A percentile compares a stretch with the other conserved stretches of the same genome.
Conservation (phyloP, 1,140 invertebrate genomes). For the Aleiodes sp. region DNA sequence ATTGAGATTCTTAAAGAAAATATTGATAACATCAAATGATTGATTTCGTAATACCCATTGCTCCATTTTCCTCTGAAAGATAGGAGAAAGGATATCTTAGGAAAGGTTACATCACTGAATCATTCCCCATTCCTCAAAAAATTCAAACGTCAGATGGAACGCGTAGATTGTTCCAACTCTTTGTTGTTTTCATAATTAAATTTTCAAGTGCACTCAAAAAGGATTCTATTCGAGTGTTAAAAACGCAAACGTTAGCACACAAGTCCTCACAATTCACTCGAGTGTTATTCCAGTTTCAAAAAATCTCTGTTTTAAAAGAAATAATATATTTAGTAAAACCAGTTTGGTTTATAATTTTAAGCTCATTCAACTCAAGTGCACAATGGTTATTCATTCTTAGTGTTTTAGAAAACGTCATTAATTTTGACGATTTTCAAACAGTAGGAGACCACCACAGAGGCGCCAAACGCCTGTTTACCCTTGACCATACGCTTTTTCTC, state of each 20-base stretch:
- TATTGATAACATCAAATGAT: no score
- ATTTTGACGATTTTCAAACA: neutral
- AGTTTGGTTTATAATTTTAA: neutral
- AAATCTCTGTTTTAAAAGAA: neutral
- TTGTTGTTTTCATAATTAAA: neutral
- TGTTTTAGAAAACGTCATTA: constrained; percentile 1
- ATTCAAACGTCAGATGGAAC: no score
- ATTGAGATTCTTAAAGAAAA: no score
- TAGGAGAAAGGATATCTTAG: no score
- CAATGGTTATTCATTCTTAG: neutral
- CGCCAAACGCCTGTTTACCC: neutral
- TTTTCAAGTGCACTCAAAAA: neutral
- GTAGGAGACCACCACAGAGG: neutral
- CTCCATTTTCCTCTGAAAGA: no score
- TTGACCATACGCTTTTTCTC: neutral
- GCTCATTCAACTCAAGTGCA: neutral
- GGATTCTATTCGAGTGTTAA: neutral
- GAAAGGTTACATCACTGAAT: no score
- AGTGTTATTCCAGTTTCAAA: neutral
- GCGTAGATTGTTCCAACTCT: no score
- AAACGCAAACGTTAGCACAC: neutral
- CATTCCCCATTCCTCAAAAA: no score
- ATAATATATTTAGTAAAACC: no score
- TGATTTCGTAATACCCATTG: no score
- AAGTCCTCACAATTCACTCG: neutral